Evolutionary conservation across 2,113 vertebrate species (phyloP), one percentile per base, ranked within the genome.

Genomic region (Cygnus atratus): DNA sequence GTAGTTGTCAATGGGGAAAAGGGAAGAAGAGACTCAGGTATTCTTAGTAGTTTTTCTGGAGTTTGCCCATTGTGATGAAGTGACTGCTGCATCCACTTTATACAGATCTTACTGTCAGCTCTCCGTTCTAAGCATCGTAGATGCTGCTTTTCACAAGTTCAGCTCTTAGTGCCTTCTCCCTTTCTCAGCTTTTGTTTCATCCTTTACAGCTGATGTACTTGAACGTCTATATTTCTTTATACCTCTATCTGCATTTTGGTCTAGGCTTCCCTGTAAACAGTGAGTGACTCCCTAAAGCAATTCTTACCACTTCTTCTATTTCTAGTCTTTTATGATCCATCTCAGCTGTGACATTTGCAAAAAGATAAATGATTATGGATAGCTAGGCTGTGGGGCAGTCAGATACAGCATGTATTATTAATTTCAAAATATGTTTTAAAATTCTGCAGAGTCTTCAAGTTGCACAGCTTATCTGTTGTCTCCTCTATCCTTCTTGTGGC

Each of bases 291-390:
- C 85, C 94, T 88, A 59, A 91, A 97, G 93, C 90, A 55, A 93
- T 94, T 83, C 59, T 63, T 92, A 39, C 4, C 71, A 72, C 68
- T 86, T 77, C 71, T 76, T 92, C 24, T 88, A n/a, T 90, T 89
- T 89, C 61, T 46, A 81, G 79, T 78, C 63, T 93, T 82, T 77
- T 94, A 80, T 84, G 85, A 88, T 93, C 41, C 84, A 68, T 66
- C 72, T 86, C 61, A 88, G 31, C 75, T 78, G 79, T 95, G 82
- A 92, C 59, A 81, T 66, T 86, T 96, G 83, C 63, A 87, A 95
- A 94, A 96, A 86, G 87, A 77, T 73, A 93, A 91, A 94, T 84
- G 28, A 77, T 93, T 88, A 88, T 85, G 61, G 87, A 92, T 93
- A 77, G 85, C 75, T 90, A 35, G 72, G 61, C 90, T 95, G 78